Evolutionary conservation across 1,140 invertebrate species (phyloP).

Genomic region (Venustaconcha ellipsiformis): DNA sequence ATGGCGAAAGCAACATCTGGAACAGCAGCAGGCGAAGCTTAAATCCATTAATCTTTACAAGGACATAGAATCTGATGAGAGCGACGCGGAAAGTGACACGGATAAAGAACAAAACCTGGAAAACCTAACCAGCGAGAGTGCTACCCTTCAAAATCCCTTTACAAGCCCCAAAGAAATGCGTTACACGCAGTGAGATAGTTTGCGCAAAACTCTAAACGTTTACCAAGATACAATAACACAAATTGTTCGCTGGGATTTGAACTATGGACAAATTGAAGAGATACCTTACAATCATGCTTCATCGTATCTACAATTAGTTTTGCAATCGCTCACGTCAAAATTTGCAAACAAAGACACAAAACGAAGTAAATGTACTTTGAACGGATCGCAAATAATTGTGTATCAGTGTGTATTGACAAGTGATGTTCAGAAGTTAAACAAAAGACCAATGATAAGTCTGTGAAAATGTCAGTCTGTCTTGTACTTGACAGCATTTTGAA

Average conservation of each 20-base stretch:
- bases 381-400: too few relatives aligned
- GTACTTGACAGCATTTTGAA: too few relatives aligned
- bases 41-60: conserved; percentile 74
- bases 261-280: not conserved
- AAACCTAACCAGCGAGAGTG: conserved; percentile 3
- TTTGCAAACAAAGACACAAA: not conserved
- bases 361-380: not conserved
- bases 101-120: conserved; percentile 11
- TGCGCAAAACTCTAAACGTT: not conserved
- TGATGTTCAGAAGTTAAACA: too few relatives aligned
- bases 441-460: too few relatives aligned
- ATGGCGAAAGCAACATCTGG: conserved; percentile 94
- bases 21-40: conserved; percentile 86
- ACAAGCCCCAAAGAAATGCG: conserved; percentile 24
- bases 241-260: not conserved
- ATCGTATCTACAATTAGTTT: not conserved
- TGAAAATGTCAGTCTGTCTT: too few relatives aligned
- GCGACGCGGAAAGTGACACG: conserved; percentile 23
- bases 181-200: conserved; percentile 10
- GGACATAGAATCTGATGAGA: conserved; percentile 35
- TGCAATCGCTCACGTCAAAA: not conserved
- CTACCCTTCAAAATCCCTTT: conserved; percentile 22
- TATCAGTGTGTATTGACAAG: too few relatives aligned
- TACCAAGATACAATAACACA: not conserved
- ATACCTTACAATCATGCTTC: not conserved